phyloP scores from a whole-genome alignment of 2,888 invertebrate genomes.

The Eupeodes latifasciatus region DNA sequence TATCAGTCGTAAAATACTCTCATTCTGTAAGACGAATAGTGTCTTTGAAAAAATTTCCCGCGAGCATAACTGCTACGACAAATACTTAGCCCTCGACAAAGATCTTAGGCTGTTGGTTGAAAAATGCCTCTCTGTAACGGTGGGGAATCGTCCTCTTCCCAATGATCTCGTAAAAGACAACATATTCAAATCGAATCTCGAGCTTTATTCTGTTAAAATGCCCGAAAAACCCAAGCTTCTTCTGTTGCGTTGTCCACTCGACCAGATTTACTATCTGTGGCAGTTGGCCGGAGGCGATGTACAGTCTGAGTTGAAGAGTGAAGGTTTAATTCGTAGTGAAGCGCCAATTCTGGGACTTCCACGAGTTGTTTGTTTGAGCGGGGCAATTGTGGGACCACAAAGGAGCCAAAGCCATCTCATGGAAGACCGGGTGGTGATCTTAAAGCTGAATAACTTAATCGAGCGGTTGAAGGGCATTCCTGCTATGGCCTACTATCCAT shows the following conservation, averaged over 20 bases:
- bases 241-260: constrained; percentile 86
- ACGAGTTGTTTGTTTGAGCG: constrained; percentile 92
- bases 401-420: constrained; percentile 89
- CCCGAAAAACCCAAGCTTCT: constrained; percentile 83
- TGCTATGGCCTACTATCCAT: constrained; percentile 91
- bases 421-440: constrained; percentile 89
- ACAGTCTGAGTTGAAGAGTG: constrained; percentile 94
- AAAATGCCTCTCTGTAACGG: constrained; percentile 89
- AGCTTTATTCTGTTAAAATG: constrained; percentile 79
- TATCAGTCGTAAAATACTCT: constrained; percentile 90
- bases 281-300: constrained; percentile 98
- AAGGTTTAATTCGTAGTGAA: constrained; percentile 94
- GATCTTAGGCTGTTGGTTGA: constrained; percentile 86
- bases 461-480: constrained; percentile 92
- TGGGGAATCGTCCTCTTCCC: constrained; percentile 87
- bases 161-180: constrained; percentile 86
- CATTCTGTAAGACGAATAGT: constrained; percentile 82
- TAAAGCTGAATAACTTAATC: constrained; percentile 89
- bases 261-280: constrained; percentile 97
- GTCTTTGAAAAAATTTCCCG: constrained; percentile 90
- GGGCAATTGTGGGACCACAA: constrained; percentile 92
- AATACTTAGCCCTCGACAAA: constrained; percentile 78
- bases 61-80: constrained; percentile 88
- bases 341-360: constrained; percentile 92
- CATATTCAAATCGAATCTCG: constrained; percentile 85